Conservation (phyloP, 2,888 invertebrate species). For the Cosmorhoe ocellata region DNA sequence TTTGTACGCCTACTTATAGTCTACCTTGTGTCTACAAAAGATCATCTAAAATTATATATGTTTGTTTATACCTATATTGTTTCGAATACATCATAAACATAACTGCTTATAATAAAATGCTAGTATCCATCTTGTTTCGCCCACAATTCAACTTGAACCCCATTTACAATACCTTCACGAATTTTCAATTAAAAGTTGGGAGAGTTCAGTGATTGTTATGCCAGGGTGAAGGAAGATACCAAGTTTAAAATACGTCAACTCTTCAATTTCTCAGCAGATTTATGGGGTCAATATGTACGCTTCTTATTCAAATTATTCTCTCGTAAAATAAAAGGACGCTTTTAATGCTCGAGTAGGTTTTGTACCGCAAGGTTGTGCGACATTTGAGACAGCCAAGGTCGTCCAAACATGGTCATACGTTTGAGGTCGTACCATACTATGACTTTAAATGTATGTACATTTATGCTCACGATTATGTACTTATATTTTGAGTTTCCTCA, state of each 20-base stretch:
- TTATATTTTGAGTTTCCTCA: conserved; percentile 32
- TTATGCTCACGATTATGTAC: conserved; percentile 27
- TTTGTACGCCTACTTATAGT: too few species aligned
- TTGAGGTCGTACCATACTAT: conserved; percentile 24
- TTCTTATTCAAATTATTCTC: conserved; percentile 34
- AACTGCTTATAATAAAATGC: conserved; percentile 1
- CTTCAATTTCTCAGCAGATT: conserved; percentile 32
- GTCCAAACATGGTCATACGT: conserved; percentile 29
- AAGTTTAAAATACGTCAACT: conserved; percentile 24
- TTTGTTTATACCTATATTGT: too few species aligned
- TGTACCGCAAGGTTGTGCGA: conserved; percentile 18
- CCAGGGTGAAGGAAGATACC: conserved; percentile 12
- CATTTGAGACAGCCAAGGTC: conserved; percentile 30
- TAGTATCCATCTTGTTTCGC: conserved; percentile 11
- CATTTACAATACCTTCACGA: conserved; percentile 21
- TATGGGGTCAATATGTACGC: conserved; percentile 30
- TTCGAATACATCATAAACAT: too few species aligned
- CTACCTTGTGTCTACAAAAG: too few species aligned
- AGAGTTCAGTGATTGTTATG: conserved; percentile 24
- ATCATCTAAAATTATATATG: too few species aligned
- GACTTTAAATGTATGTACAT: conserved; percentile 22
- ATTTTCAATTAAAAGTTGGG: conserved; percentile 30
- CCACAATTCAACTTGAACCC: conserved; percentile 13
- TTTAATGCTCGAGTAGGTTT: conserved; percentile 10
- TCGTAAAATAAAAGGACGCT: conserved; percentile 39